Base-by-base conservation (phyloP, 2,797 vertebrate genomes). In the Sebastes jordani region DNA sequence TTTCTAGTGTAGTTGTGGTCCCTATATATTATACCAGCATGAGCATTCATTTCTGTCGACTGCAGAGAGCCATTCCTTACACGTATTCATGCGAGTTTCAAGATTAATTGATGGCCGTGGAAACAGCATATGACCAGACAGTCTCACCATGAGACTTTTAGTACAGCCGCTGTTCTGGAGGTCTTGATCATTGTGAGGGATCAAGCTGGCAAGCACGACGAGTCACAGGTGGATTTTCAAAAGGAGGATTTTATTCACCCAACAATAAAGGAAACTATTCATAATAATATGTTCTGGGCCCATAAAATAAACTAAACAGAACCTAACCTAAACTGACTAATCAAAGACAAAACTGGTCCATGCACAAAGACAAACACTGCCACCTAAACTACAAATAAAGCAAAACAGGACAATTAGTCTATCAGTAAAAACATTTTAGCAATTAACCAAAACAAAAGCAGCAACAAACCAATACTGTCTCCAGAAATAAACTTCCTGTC, bases 231-330 rank as follows among this genome's bases (percentile, higher is more conserved):
- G 9, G 63, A 42, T 11, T 65, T 23, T 65, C 22, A 46, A 46
- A 27, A 29, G 18, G 23, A 27, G 16, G 11, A 49, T 46, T 66
- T 29, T 46, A 46, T 46, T 65, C 10, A 42, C 22, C 34, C 34
- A 42, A 27, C 25, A 49, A 34, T 16, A 3, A 55, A 36, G 30
- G 3, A 36, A 56, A 14, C 20, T 11, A 36, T 38, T 25, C 36
- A 3, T 27, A 1, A 22, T 2, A 2, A 32, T 16, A 4, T 0
- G 4, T 4, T 25, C 16, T 13, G 10, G 14, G 23, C 22, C 16
- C 4, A 1, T 58, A 1, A 58, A 38, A 58, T 25, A 4, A 3
- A 38, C 22, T 20, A 27, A 38, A 58, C 8, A 69, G 29, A 55
- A 55, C 13, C 11, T 4, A 36, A 34, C 30, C 7, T 36, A 2